A percentile compares a stretch with the other conserved stretches of the same genome.
phyloP scores from a whole-genome alignment of 2,797 vertebrate species.

The Spinibarbus caldwelli region DNA sequence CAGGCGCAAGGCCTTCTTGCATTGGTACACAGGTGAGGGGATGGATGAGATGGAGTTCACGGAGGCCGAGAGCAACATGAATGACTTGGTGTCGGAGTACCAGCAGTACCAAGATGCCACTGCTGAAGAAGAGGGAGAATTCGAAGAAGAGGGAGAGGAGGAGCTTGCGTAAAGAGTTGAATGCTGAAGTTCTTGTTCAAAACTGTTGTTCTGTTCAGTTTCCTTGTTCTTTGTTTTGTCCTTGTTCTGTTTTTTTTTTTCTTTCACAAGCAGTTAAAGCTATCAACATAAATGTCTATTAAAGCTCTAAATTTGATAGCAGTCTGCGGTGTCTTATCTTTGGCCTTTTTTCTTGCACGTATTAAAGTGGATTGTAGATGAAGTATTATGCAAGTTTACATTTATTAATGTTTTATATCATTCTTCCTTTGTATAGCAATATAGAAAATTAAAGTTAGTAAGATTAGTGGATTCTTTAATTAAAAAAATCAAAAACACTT shows the following conservation, averaged over 20 bases:
- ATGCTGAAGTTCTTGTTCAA: conserved; percentile 17
- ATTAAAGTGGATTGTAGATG: no score
- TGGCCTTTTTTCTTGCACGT: not conserved
- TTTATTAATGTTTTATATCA: not conserved
- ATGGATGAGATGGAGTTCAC: conserved; percentile 71
- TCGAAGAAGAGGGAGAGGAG: conserved; percentile 81
- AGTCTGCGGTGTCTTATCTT: not conserved
- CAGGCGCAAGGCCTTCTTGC: conserved; percentile 67
- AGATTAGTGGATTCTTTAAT: not conserved
- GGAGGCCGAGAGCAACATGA: conserved; percentile 70
- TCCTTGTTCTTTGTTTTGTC: not conserved
- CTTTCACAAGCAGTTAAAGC: not conserved
- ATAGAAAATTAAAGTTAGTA: not conserved
- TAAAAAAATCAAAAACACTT: not conserved
- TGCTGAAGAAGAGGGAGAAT: conserved; percentile 64
- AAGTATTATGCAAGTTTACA: no score
- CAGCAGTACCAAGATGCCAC: conserved; percentile 71
- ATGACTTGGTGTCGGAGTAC: conserved; percentile 69
- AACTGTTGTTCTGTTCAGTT: not conserved
- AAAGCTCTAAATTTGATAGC: not conserved
- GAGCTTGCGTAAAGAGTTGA: conserved; percentile 74
- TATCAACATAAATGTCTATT: not conserved
- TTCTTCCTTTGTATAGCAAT: not conserved
- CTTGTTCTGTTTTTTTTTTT: not conserved
- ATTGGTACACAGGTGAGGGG: conserved; percentile 71